phyloP scores from a whole-genome alignment of 37 sponge, comb jelly and placozoan genomes.

The Beroe ovata region DNA sequence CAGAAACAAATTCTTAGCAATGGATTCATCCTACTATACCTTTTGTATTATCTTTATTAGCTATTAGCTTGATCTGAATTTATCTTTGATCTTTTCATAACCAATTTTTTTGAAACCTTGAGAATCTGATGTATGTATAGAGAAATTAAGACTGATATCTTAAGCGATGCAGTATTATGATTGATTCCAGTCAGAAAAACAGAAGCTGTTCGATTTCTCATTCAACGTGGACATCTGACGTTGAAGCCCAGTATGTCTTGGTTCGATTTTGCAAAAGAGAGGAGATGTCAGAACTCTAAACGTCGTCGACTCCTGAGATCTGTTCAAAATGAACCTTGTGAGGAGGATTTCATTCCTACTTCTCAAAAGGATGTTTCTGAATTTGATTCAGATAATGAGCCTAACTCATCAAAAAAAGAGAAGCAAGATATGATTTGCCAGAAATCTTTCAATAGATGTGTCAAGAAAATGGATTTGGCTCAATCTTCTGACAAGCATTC shows the following conservation, averaged over 20 bases:
- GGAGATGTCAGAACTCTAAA: background rate
- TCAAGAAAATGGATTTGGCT: background rate
- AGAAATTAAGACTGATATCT: no score
- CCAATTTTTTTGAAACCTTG: no score
- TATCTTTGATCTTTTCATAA: background rate
- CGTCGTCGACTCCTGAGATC: background rate
- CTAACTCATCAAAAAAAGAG: background rate
- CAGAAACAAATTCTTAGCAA: no score
- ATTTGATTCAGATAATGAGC: slow-evolving; percentile 6
- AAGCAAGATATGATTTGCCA: background rate
- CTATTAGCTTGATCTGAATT: background rate
- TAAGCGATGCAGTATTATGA: no score
- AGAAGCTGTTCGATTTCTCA: no score
- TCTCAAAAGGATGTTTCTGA: background rate
- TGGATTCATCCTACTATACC: no score
- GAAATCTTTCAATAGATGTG: background rate
- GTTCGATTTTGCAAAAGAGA: background rate
- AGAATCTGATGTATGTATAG: no score
- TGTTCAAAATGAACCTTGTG: background rate
- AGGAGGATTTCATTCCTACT: background rate
- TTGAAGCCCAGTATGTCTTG: no score
- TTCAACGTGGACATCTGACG: no score
- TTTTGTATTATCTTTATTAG: no score
- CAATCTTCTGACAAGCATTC: background rate
- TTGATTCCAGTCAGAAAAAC: no score